phyloP scores from a whole-genome alignment of 64 coral and sea anemone genomes.

The Stichodactyla helianthus region DNA sequence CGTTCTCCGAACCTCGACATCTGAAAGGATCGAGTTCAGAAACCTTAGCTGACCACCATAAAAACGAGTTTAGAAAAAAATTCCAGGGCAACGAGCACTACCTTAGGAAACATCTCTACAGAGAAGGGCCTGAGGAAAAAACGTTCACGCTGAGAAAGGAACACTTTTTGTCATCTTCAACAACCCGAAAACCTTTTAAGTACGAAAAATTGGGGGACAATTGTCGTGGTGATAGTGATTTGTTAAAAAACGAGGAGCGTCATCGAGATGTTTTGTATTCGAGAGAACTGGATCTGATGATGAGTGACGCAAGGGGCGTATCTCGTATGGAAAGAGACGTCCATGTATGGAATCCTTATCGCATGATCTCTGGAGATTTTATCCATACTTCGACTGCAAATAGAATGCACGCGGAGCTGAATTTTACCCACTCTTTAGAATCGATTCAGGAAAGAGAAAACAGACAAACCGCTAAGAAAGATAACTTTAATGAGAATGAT shows the following conservation, averaged over 20 bases:
- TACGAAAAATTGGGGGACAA: constrained; percentile 25
- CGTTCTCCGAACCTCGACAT: constrained; percentile 39
- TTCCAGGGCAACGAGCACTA: constrained; percentile 95
- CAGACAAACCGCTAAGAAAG: too few relatives aligned
- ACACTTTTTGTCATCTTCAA: constrained; percentile 21
- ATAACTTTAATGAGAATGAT: too few relatives aligned
- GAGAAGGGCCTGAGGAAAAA: constrained; percentile 13
- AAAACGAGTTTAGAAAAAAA: constrained; percentile 90
- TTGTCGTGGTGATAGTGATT: not conserved
- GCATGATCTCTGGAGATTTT: not conserved
- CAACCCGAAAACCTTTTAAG: constrained; percentile 20
- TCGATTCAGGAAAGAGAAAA: not conserved
- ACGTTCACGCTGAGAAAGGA: not conserved
- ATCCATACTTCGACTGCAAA: not conserved
- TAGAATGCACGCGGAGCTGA: not conserved
- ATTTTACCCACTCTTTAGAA: not conserved
- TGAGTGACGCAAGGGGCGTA: not conserved
- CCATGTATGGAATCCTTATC: constrained; percentile 2
- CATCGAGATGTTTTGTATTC: not conserved
- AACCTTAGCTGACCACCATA: constrained; percentile 76
- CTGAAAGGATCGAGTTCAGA: constrained; percentile 23
- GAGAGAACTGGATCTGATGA: not conserved
- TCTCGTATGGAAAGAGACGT: not conserved
- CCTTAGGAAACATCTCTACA: constrained; percentile 76
- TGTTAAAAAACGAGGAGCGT: not conserved